Evolutionary conservation across 1,140 invertebrate species (phyloP).

Genomic region (Meloidogyne chitwoodi): DNA sequence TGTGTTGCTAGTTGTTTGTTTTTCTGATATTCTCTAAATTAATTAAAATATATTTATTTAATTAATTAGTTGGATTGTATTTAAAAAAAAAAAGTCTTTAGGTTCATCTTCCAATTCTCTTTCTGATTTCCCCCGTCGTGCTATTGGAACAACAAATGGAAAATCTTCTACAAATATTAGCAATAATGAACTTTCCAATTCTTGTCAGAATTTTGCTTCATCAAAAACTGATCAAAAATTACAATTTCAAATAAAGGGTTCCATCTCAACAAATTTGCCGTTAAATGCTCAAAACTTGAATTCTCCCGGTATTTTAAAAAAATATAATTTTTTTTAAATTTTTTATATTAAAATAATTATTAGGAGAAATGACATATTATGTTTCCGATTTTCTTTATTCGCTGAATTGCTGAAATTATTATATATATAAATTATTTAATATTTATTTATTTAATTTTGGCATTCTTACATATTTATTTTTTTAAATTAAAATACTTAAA

Average conservation of each 20-base stretch:
- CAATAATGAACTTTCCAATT: background rate
- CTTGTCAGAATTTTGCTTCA: too few relatives aligned
- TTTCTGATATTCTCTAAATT: background rate
- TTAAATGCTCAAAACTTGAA: conserved; percentile 40
- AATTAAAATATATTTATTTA: too few relatives aligned
- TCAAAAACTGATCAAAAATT: conserved; percentile 40
- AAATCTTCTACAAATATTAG: background rate
- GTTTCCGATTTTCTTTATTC: background rate
- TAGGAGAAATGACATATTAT: too few relatives aligned
- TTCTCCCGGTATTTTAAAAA: conserved; percentile 33
- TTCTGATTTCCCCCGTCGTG: background rate
- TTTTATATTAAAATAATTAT: background rate
- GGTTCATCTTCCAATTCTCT: background rate
- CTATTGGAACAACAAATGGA: background rate
- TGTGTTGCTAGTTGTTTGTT: background rate
- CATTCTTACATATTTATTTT: too few relatives aligned
- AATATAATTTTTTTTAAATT: background rate
- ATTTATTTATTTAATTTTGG: background rate
- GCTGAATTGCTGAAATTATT: too few relatives aligned
- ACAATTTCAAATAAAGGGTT: conserved; percentile 39
- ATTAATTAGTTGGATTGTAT: too few relatives aligned
- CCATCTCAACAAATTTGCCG: conserved; percentile 39
- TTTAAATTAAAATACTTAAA: too few relatives aligned
- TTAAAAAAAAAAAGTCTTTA: too few relatives aligned
- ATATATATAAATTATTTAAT: background rate